These are phyloP conservation scores for Macrophya annulata DNA, from an alignment of 2,888 invertebrate species.

Conservation along the genomic window DNA sequence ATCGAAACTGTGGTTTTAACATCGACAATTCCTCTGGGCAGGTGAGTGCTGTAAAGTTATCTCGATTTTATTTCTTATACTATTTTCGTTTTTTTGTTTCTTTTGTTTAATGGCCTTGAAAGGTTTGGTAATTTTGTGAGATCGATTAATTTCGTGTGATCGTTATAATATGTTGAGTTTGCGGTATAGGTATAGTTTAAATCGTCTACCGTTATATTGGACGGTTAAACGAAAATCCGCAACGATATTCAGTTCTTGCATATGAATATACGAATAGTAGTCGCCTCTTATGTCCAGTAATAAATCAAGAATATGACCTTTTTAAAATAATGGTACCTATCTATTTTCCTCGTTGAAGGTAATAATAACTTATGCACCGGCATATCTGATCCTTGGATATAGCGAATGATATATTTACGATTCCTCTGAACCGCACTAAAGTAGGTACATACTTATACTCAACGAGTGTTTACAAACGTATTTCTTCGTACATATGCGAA, in stretches of 20 bases:
- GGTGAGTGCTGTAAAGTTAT: background rate
- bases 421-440: slow-evolving; percentile 70
- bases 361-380: slow-evolving; percentile 72
- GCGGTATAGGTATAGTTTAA: background rate
- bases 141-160: background rate
- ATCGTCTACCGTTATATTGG: background rate
- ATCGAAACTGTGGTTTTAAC: background rate
- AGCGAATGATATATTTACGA: slow-evolving; percentile 72
- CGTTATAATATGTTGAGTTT: background rate
- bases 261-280: slow-evolving; percentile 59
- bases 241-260: background rate
- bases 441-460: slow-evolving; percentile 59
- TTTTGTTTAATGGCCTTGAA: background rate
- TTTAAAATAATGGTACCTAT: slow-evolving; percentile 63
- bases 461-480: slow-evolving; percentile 17
- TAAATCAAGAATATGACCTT: slow-evolving; percentile 74
- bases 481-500: slow-evolving; percentile 19
- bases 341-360: slow-evolving; percentile 66
- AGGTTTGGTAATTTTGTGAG: background rate
- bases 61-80: background rate
- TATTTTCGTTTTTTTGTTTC: background rate
- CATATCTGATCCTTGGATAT: slow-evolving; percentile 68
- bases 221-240: background rate
- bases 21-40: background rate
- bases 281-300: slow-evolving; percentile 62